phyloP scores from a whole-genome alignment of 1,140 invertebrate species.

The Pseudomyrmex dendroicus region DNA sequence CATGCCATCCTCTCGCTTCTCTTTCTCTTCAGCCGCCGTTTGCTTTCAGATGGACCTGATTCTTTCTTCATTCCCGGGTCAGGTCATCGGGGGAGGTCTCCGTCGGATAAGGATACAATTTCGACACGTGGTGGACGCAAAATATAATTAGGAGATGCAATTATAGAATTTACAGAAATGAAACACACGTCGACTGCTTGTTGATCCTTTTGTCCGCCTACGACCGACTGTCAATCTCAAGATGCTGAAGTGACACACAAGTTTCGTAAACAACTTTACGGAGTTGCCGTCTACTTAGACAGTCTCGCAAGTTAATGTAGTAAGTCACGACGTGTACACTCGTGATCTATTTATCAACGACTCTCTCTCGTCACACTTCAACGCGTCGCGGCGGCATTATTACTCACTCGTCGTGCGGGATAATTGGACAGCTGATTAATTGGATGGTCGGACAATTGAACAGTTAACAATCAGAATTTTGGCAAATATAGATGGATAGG shows the following conservation, averaged over 20 bases:
- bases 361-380: background rate
- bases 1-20: background rate
- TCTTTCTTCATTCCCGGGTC: conserved; percentile 57
- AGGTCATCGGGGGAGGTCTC: conserved; percentile 55
- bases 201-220: background rate
- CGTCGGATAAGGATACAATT: conserved; percentile 36
- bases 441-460: conserved; percentile 31
- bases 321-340: background rate
- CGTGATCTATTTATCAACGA: background rate
- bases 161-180: background rate
- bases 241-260: background rate
- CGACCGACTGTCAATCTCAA: background rate
- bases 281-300: too few relatives aligned
- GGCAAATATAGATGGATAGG: conserved; percentile 1
- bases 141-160: background rate
- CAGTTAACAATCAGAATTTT: conserved; percentile 25
- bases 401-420: background rate
- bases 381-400: conserved; percentile 14
- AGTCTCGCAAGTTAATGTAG: background rate
- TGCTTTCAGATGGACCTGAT: conserved; percentile 75
- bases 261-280: background rate
- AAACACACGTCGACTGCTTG: background rate
- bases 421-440: conserved; percentile 43
- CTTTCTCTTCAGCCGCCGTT: conserved; percentile 13
- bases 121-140: too few relatives aligned